A percentile compares a stretch with the other conserved stretches of the same genome.
Evolutionary conservation across 2,113 vertebrate species (phyloP).

Genomic region (Amblyopsis rosae): DNA sequence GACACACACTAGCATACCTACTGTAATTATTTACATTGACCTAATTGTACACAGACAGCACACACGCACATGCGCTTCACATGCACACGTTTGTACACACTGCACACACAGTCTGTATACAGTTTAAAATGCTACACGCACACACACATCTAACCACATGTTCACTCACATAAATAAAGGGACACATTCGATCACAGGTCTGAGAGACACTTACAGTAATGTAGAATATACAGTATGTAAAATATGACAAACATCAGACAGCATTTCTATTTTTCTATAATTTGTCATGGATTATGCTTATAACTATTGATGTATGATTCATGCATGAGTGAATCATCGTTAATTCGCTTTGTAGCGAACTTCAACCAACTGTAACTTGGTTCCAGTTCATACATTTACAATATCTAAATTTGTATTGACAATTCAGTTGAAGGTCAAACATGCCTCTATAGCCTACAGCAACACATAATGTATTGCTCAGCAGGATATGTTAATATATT

Average conservation of each 20-base stretch:
- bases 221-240: too few relatives aligned
- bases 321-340: too few relatives aligned
- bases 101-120: not conserved
- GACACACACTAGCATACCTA: constrained; percentile 16
- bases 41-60: constrained; percentile 5
- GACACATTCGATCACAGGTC: constrained; percentile 14
- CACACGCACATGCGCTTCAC: not conserved
- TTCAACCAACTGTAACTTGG: too few relatives aligned
- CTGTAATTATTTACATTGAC: not conserved
- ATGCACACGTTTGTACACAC: not conserved
- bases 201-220: not conserved
- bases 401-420: too few relatives aligned
- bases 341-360: too few relatives aligned
- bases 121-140: not conserved
- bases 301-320: too few relatives aligned
- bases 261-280: not conserved
- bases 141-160: constrained; percentile 7
- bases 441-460: too few relatives aligned
- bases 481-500: too few relatives aligned
- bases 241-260: not conserved
- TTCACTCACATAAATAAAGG: constrained; percentile 15
- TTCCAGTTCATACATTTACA: too few relatives aligned
- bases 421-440: too few relatives aligned
- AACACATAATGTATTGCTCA: too few relatives aligned
- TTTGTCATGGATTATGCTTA: too few relatives aligned